phyloP scores from a whole-genome alignment of 2,797 vertebrate genomes.

The Poecilia wingei region DNA sequence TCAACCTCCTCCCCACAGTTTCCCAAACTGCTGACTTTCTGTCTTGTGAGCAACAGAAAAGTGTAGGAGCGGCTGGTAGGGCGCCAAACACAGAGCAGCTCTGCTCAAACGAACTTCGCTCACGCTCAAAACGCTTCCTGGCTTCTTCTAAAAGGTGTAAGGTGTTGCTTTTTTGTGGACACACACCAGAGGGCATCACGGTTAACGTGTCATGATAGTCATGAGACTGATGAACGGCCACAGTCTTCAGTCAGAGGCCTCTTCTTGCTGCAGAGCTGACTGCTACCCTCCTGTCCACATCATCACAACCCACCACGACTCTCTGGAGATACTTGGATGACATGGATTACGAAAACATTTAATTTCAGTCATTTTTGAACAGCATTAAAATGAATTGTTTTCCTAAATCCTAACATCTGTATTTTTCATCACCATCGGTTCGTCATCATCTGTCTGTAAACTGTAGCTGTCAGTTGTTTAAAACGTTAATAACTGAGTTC shows the following conservation, averaged over 20 bases:
- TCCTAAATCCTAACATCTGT: neutral
- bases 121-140: neutral
- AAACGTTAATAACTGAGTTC: constrained; percentile 40
- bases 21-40: neutral
- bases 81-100: neutral
- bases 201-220: neutral
- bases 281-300: neutral
- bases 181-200: too few relatives aligned
- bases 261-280: neutral
- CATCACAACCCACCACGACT: neutral
- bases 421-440: neutral
- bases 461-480: constrained; percentile 19
- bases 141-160: neutral
- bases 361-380: neutral
- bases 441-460: neutral
- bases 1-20: neutral
- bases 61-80: neutral
- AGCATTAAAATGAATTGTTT: neutral
- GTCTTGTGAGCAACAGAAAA: neutral
- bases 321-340: neutral
- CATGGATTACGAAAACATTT: neutral
- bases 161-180: too few relatives aligned
- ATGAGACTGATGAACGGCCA: neutral
- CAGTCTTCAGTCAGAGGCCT: neutral
- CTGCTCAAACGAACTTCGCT: neutral